A percentile compares a stretch with the other conserved stretches of the same genome.
phyloP scores from a whole-genome alignment of 92 coral and sea anemone genomes.

The Actinernus sp. region DNA sequence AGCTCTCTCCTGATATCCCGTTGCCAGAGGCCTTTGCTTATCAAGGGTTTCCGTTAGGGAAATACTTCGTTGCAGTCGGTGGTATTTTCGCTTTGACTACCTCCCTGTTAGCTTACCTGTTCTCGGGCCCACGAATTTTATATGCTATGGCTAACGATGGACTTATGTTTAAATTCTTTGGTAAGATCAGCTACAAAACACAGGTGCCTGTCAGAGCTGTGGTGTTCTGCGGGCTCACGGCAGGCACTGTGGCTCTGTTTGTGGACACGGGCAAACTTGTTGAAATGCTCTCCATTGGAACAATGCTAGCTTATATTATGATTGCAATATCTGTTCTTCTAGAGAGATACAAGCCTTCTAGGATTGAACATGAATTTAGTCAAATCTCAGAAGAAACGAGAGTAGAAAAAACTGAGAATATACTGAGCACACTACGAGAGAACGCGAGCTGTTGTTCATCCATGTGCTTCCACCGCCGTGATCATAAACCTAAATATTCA shows the following conservation, averaged over 20 bases:
- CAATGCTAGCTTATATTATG: constrained; percentile 78
- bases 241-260: constrained; percentile 65
- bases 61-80: constrained; percentile 80
- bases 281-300: constrained; percentile 90
- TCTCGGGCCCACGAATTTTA: constrained; percentile 77
- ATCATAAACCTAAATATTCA: neutral
- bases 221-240: constrained; percentile 60
- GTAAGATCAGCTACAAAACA: constrained; percentile 43
- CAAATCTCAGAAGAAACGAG: neutral
- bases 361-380: neutral
- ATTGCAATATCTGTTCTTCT: constrained; percentile 74
- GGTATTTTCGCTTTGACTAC: constrained; percentile 85
- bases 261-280: constrained; percentile 63
- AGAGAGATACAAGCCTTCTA: constrained; percentile 67
- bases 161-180: constrained; percentile 61
- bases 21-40: constrained; percentile 75
- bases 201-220: constrained; percentile 61
- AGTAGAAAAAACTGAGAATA: neutral
- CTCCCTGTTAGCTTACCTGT: constrained; percentile 61
- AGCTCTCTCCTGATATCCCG: constrained; percentile 57
- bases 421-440: neutral
- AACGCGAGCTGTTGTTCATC: neutral
- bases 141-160: constrained; percentile 89
- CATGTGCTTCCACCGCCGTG: neutral
- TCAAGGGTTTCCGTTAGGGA: constrained; percentile 66